A percentile compares a stretch with the other conserved stretches of the same genome.
These are phyloP conservation scores for Columba guinea DNA, from an alignment of 2,797 vertebrate genomes.

Conservation along the genomic window DNA sequence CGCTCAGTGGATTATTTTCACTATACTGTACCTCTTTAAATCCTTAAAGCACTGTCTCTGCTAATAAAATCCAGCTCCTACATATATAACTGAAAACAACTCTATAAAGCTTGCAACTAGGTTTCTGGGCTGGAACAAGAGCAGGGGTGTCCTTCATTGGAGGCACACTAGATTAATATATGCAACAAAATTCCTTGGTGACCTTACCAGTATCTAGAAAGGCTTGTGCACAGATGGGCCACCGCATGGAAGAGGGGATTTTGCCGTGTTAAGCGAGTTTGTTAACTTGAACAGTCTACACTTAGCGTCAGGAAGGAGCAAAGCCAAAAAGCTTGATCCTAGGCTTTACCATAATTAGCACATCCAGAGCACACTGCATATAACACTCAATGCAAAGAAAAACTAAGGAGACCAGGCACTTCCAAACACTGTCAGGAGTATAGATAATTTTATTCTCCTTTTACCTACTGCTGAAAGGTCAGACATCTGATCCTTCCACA, in stretches of 20 bases:
- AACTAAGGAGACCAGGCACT: neutral
- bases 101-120: neutral
- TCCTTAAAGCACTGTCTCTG: neutral
- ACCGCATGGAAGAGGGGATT: neutral
- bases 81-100: neutral
- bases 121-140: neutral
- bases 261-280: neutral
- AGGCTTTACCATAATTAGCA: neutral
- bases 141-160: neutral
- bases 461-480: slow-evolving; percentile 42
- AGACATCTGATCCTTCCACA: slow-evolving; percentile 16
- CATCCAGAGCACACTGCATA: neutral
- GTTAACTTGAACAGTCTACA: neutral
- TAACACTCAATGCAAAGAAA: neutral
- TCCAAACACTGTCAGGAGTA: neutral
- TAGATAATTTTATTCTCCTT: neutral
- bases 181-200: neutral
- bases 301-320: neutral
- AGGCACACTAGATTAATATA: neutral
- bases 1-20: neutral
- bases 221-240: neutral
- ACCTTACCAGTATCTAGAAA: neutral
- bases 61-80: neutral
- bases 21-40: neutral
- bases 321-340: neutral